Percentiles rank a stretch among this genome's conserved stretches.
phyloP scores from a whole-genome alignment of 30 jellyfish, hydroid and myxozoan species.

The Mastigias papua region DNA sequence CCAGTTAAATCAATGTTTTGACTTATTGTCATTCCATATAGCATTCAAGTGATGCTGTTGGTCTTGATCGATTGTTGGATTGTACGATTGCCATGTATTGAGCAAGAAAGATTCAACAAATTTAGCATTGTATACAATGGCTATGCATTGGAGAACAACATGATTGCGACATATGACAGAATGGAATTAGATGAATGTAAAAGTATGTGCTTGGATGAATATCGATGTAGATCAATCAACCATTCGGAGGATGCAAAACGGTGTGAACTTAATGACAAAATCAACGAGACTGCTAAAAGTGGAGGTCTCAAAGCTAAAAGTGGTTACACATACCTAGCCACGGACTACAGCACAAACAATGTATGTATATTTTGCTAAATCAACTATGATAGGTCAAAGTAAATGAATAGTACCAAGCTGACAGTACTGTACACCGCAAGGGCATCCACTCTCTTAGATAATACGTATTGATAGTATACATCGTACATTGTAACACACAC shows the following conservation, averaged over 20 bases:
- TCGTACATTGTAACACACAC: no score
- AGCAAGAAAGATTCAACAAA: background rate
- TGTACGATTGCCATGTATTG: conserved; percentile 1
- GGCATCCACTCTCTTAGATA: no score
- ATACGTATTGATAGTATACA: no score
- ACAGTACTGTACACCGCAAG: no score
- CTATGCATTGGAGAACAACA: conserved; percentile 5
- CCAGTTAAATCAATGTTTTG: background rate
- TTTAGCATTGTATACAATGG: background rate
- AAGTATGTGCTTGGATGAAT: background rate
- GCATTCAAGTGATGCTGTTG: background rate
- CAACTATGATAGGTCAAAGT: no score
- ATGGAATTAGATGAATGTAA: conserved; percentile 2
- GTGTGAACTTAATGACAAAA: conserved; percentile 4
- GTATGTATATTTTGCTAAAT: background rate
- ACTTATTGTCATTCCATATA: background rate
- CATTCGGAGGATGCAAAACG: background rate
- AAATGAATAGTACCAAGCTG: no score
- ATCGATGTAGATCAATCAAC: conserved; percentile 2
- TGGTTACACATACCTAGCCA: background rate
- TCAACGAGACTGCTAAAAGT: background rate
- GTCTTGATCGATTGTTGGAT: background rate
- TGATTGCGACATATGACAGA: background rate
- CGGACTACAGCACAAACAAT: background rate
- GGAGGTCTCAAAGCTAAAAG: background rate